Evolutionary conservation across 2,888 invertebrate species (phyloP), one percentile per base, ranked within the genome.

Genomic region (Agapetus fuscipes): DNA sequence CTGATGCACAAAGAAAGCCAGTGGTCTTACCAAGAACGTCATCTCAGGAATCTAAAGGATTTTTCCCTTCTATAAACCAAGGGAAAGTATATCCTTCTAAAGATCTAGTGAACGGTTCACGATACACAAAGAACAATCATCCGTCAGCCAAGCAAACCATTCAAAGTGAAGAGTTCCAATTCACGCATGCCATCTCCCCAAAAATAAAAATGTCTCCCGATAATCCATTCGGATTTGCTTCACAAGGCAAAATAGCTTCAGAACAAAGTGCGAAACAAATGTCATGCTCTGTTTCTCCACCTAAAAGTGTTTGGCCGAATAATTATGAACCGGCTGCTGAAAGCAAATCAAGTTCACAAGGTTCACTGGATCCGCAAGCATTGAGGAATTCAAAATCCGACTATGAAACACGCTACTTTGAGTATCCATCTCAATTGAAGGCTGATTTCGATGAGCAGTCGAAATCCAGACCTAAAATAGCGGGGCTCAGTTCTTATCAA

Each of bases 401-500:
- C 3, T 45, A 41, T 28, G 43, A 43, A 15, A 37, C 37, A 3
- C 40, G 38, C 24, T 44, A 41, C 26, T 43, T 46, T 30, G 46
- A 43, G 26, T 46, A 42, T 28, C 34, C 41, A n/a, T 41, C 30
- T 17, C 40, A 43, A 15, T 15, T 37, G 11, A 39, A 31, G 30
- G 34, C 30, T n/a, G 41, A 43, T 34, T 43, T 39, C 27, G 48
- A 48, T n/a, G 49, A 43, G 10, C 32, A 32, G 14, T 42, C 49
- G 11, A 48, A 46, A 41, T 32, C 48, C 13, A 49, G 47, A 33
- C 58, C 70, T 1, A 68, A 70, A 51, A 63, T 73, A 29, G 62
- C 67, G 3, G 71, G 70, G 0, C 52, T 73, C 9, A 72, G 71
- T 17, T 61, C 72, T 1, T 63, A 73, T 37, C 72, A 74, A 50